phyloP scores from a whole-genome alignment of 2,113 vertebrate genomes.

The Aphyosemion australe region DNA sequence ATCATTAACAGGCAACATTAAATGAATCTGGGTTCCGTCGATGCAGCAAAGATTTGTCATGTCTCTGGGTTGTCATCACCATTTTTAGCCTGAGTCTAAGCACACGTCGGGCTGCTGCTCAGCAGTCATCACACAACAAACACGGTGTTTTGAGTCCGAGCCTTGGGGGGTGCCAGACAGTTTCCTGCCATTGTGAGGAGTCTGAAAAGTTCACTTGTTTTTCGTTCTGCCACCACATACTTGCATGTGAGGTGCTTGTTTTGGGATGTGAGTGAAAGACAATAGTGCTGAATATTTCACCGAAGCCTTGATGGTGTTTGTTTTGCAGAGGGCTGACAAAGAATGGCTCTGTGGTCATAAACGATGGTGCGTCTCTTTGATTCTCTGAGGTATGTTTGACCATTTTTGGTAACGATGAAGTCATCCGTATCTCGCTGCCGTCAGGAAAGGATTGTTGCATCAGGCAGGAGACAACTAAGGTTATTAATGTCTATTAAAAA shows the following conservation, averaged over 20 bases:
- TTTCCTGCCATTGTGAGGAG: conserved; percentile 76
- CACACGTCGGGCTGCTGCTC: neutral
- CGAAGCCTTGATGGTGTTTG: conserved; percentile 58
- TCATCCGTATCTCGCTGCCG: conserved; percentile 10
- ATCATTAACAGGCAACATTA: too few species aligned
- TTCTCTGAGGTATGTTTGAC: conserved; percentile 41
- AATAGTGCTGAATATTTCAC: conserved; percentile 52
- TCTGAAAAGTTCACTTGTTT: conserved; percentile 59
- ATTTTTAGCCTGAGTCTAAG: neutral
- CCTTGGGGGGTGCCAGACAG: conserved; percentile 58
- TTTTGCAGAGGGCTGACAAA: conserved; percentile 51
- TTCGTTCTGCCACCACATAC: conserved; percentile 61
- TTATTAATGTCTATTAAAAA: neutral
- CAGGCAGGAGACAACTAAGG: neutral
- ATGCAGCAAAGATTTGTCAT: too few species aligned
- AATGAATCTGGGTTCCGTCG: too few species aligned
- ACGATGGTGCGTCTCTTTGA: conserved; percentile 49
- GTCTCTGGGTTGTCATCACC: neutral
- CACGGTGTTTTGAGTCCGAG: conserved; percentile 43
- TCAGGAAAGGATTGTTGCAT: conserved; percentile 16
- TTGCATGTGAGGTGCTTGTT: conserved; percentile 70
- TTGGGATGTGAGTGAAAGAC: conserved; percentile 57
- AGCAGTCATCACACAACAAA: conserved; percentile 23
- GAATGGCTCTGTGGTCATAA: conserved; percentile 26
- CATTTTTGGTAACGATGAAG: conserved; percentile 38